These are phyloP conservation scores for Acanthosepion esculentum DNA, from an alignment of 2,888 invertebrate species.

Conservation along the genomic window DNA sequence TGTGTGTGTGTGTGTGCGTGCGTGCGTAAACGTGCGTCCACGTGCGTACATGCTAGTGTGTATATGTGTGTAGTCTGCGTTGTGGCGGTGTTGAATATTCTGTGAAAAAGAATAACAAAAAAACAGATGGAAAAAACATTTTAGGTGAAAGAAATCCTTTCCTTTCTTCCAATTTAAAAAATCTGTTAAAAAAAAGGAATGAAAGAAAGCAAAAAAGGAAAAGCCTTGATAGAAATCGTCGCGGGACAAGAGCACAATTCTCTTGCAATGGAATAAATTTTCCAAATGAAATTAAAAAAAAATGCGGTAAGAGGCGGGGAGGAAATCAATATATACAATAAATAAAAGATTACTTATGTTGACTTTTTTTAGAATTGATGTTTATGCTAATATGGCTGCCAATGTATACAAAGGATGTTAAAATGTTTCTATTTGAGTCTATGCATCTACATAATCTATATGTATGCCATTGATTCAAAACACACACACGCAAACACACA, in stretches of 20 bases:
- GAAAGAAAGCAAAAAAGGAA: neutral
- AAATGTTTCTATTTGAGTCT: neutral
- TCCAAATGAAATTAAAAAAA: neutral
- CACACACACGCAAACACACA: neutral
- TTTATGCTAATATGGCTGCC: too few species aligned
- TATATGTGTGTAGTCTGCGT: neutral
- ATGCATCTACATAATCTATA: neutral
- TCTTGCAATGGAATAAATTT: neutral
- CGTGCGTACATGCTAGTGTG: neutral
- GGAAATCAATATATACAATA: slow-evolving; percentile 33
- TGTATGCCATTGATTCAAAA: neutral
- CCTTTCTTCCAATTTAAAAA: too few species aligned
- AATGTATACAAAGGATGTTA: too few species aligned
- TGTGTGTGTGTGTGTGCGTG: neutral
- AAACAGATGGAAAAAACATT: too few species aligned
- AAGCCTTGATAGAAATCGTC: neutral
- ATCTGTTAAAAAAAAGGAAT: too few species aligned
- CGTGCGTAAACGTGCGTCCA: neutral
- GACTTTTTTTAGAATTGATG: neutral
- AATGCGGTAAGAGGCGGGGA: neutral
- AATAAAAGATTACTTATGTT: neutral
- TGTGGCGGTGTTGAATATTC: neutral
- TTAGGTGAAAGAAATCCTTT: too few species aligned
- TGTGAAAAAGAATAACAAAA: too few species aligned
- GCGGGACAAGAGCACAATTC: neutral